phyloP scores from a whole-genome alignment of 2,888 invertebrate genomes.

The Drosophila differens region DNA sequence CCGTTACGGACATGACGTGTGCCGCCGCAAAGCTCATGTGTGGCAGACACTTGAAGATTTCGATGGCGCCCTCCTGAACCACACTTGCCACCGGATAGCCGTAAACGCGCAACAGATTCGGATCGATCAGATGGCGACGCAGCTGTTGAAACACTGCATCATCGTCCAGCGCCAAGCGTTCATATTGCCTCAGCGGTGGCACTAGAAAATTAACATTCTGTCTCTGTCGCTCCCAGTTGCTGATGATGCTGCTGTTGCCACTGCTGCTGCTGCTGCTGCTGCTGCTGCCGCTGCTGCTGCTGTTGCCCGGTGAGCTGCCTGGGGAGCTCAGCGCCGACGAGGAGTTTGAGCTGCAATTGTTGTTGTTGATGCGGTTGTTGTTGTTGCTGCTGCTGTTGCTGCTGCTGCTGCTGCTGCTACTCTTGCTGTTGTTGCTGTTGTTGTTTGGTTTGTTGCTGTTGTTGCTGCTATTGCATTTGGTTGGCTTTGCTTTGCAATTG shows the following conservation, averaged over 20 bases:
- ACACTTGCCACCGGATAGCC: constrained; percentile 91
- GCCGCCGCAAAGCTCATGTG: constrained; percentile 76
- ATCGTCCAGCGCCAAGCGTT: constrained; percentile 85
- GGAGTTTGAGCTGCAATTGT: constrained; percentile 12
- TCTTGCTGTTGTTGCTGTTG: constrained; percentile 50
- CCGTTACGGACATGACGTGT: constrained; percentile 41
- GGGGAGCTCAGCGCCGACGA: constrained; percentile 78
- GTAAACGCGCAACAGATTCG: constrained; percentile 88
- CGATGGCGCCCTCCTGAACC: constrained; percentile 87
- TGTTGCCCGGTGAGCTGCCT: constrained; percentile 73
- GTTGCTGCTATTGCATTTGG: constrained; percentile 40
- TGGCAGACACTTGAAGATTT: constrained; percentile 88
- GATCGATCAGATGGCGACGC: constrained; percentile 88
- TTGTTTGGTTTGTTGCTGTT: constrained; percentile 12
- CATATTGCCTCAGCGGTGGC: constrained; percentile 84
- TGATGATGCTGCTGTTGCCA: constrained; percentile 3
- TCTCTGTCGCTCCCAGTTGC: constrained; percentile 16
- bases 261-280: constrained; percentile 22
- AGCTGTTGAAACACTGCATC: constrained; percentile 87
- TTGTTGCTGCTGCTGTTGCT: constrained; percentile 17
- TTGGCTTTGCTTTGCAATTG: constrained; percentile 24
- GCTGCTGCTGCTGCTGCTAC: constrained; percentile 38
- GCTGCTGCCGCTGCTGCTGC: constrained; percentile 56
- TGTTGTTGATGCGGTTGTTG: constrained; percentile 30
- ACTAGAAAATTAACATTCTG: constrained; percentile 60